Base-by-base conservation (phyloP, 2,113 vertebrate species). In the Ammospiza caudacuta region DNA sequence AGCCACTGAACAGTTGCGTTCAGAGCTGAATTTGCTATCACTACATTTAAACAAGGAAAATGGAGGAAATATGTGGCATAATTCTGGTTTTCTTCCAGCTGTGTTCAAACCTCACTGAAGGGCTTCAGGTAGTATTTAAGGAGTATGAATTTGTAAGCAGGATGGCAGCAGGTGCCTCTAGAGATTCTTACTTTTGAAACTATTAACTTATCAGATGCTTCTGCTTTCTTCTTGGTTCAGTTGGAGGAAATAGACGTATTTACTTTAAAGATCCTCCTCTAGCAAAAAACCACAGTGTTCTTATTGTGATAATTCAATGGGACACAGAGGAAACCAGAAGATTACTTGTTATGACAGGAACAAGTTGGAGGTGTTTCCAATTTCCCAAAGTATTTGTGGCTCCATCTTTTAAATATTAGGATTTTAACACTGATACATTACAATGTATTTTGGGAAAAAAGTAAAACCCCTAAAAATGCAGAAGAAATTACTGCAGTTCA, bases 91-190 rank as follows among this genome's bases (percentile, higher is more conserved):
- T 64, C 4, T 67, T 84, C 24, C 39, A 59, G 8, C 18, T 41
- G 12, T 27, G 14, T 39, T 95, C 76, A 35, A 85, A 27, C 61
- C 11, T 54, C 64, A 70, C 6, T 63, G 81, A 94, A 87, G 24
- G 63, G 11, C 5, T 93, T 92, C 68, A 84, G 81, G 73, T 57
- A 59, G 66, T 73, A 92, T 44, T 72, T 85, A 7, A 17, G 28
- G 37, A 75, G 6, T 9, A 15, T 20, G 19, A 28, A 76, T 83
- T 62, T 83, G 6, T 20, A 58, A 74, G 14, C 28, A 73, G 44
- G 58, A 86, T 90, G 41, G 67, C 73, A 73, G 49, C 58, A 94
- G n/a, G 16, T 93, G 52, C 73, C 92, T 95, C 83, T 57, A 29
- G 25, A 82, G 54, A 55, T 74, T 92, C 44, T 63, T 94, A 54